Conservation (phyloP, 1,140 invertebrate species). For the Drosophila obscura region DNA sequence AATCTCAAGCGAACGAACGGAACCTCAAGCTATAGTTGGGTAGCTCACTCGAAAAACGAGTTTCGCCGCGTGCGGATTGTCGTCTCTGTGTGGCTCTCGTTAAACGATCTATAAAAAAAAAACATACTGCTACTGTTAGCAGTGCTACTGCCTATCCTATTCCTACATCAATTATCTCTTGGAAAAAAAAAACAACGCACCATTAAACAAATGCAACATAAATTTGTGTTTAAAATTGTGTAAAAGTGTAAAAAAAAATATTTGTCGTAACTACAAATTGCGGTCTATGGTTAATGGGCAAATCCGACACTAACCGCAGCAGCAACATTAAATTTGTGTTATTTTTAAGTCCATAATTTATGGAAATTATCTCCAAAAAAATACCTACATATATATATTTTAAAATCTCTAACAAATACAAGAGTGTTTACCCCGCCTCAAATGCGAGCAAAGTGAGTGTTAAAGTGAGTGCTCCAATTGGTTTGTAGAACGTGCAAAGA, state of each 20-base stretch:
- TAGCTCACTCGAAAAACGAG: constrained; percentile 64
- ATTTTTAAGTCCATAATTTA: constrained; percentile 25
- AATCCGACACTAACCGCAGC: constrained; percentile 16
- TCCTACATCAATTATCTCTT: constrained; percentile 19
- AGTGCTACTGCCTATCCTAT: neutral
- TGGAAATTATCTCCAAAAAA: constrained; percentile 22
- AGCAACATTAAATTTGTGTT: constrained; percentile 11
- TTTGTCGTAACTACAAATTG: constrained; percentile 13
- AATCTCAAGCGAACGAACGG: neutral
- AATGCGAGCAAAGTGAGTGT: constrained; percentile 41
- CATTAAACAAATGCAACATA: constrained; percentile 42
- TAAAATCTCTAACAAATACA: constrained; percentile 10
- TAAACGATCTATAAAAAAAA: constrained; percentile 1
- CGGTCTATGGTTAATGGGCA: neutral
- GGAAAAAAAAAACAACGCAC: constrained; percentile 29
- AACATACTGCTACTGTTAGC: constrained; percentile 10
- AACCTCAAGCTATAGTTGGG: constrained; percentile 33
- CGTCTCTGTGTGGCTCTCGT: constrained; percentile 6
- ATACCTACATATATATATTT: constrained; percentile 18
- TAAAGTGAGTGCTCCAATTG: constrained; percentile 46
- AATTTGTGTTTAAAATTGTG: constrained; percentile 28
- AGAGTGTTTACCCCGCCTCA: too few relatives aligned
- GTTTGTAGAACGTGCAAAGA: constrained; percentile 57
- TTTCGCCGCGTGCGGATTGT: constrained; percentile 47
- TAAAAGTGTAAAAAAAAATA: constrained; percentile 22